A percentile compares a stretch with the other conserved stretches of the same genome.
phyloP scores from a whole-genome alignment of 2,888 invertebrate species.

The Scrobipalpa atriplicella region DNA sequence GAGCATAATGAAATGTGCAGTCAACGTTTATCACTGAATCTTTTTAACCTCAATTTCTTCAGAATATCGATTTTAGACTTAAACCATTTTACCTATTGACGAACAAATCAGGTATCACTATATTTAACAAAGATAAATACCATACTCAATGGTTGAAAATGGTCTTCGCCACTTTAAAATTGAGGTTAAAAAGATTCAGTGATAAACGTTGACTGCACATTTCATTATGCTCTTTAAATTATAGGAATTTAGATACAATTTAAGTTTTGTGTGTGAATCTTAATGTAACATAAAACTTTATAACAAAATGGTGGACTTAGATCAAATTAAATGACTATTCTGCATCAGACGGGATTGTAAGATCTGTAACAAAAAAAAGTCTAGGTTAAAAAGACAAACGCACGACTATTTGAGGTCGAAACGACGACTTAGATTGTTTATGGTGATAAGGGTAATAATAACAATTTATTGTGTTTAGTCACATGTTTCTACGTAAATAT shows the following conservation, averaged over 20 bases:
- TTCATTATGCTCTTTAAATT: constrained; percentile 50
- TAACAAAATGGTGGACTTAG: constrained; percentile 49
- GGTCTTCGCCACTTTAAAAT: background rate
- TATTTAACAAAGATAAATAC: too few relatives aligned
- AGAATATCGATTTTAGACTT: constrained; percentile 14
- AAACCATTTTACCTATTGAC: constrained; percentile 13
- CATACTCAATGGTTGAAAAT: constrained; percentile 6
- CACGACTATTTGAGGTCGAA: constrained; percentile 6
- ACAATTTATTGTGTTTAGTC: background rate
- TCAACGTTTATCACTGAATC: constrained; percentile 58
- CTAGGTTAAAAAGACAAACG: constrained; percentile 15
- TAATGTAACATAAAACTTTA: constrained; percentile 56
- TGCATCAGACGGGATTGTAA: constrained; percentile 56
- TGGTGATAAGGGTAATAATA: background rate
- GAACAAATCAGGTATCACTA: background rate
- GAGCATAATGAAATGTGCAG: constrained; percentile 56
- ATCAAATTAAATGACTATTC: constrained; percentile 42
- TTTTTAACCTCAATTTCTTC: background rate
- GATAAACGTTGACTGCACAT: constrained; percentile 63
- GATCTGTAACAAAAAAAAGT: constrained; percentile 70
- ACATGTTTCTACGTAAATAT: background rate
- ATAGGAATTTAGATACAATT: background rate
- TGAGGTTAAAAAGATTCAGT: constrained; percentile 39
- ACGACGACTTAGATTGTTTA: constrained; percentile 1
- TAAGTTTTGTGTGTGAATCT: constrained; percentile 34